phyloP scores from a whole-genome alignment of 1,140 invertebrate species.

The Euura lappo region DNA sequence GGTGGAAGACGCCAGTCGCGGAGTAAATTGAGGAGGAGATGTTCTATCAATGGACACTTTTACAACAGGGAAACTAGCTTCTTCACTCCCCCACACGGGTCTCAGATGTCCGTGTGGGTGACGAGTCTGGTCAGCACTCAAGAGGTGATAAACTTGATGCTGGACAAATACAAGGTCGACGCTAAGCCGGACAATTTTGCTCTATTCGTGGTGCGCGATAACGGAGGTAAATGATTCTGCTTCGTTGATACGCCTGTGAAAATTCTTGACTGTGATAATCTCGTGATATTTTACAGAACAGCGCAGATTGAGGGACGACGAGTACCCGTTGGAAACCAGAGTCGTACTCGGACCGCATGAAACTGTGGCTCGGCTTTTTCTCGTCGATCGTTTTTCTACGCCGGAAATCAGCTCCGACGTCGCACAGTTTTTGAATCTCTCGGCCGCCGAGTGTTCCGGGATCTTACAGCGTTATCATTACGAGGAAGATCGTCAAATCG shows the following conservation, averaged over 20 bases:
- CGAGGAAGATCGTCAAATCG: conserved; percentile 77
- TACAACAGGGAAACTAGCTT: conserved; percentile 89
- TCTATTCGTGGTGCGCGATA: conserved; percentile 81
- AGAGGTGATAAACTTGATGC: conserved; percentile 83
- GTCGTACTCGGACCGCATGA: conserved; percentile 84
- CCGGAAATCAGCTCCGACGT: conserved; percentile 80
- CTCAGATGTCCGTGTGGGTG: conserved; percentile 86
- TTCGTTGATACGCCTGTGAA: not conserved
- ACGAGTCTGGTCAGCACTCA: conserved; percentile 80
- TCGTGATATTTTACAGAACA: conserved; percentile 66
- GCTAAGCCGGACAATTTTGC: conserved; percentile 80
- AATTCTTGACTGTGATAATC: not conserved
- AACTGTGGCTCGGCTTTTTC: conserved; percentile 79
- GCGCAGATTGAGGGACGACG: conserved; percentile 74
- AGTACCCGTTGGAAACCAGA: conserved; percentile 80
- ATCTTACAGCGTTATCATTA: conserved; percentile 80
- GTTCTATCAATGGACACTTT: conserved; percentile 88
- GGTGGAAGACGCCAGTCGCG: conserved; percentile 70
- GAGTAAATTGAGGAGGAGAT: conserved; percentile 75
- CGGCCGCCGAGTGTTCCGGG: conserved; percentile 77
- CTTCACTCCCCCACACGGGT: conserved; percentile 85
- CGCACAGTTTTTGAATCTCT: conserved; percentile 84
- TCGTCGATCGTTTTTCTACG: conserved; percentile 78
- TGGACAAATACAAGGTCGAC: conserved; percentile 90
- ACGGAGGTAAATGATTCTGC: conserved; percentile 68